Conservation (phyloP, 2,113 vertebrate genomes). For the Podarcis raffonei region DNA sequence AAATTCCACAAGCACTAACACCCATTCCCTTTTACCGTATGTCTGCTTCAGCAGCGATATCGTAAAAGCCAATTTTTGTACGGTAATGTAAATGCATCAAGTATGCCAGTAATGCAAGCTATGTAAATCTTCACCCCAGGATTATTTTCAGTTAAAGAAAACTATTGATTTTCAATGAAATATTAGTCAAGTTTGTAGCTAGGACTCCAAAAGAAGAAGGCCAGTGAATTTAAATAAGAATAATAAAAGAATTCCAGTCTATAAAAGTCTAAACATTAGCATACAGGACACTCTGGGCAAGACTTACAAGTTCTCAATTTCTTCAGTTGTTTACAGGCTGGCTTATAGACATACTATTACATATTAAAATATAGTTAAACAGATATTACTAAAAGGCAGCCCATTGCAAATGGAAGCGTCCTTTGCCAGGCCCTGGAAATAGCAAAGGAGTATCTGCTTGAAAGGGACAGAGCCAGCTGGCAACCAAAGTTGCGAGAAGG, state of each 20-base stretch:
- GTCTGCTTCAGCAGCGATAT: too few relatives aligned
- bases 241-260: not conserved
- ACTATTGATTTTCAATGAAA: not conserved
- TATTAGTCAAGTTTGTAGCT: not conserved
- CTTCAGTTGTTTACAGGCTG: not conserved
- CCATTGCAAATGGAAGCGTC: not conserved
- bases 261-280: slow-evolving; percentile 5
- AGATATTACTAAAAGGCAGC: slow-evolving; percentile 15
- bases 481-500: slow-evolving; percentile 33
- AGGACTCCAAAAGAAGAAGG: not conserved
- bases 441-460: slow-evolving; percentile 32
- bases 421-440: slow-evolving; percentile 32
- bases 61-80: too few relatives aligned
- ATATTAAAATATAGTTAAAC: slow-evolving; percentile 16
- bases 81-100: slow-evolving; percentile 2
- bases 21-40: too few relatives aligned
- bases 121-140: slow-evolving; percentile 18
- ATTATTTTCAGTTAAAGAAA: slow-evolving; percentile 16
- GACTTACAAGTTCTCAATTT: not conserved
- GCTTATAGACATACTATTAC: slow-evolving; percentile 28
- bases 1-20: too few relatives aligned
- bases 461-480: slow-evolving; percentile 47
- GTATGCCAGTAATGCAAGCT: not conserved
- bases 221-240: not conserved
- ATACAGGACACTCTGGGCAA: not conserved